Conservation (phyloP, 2,888 invertebrate genomes). For the Pachliopta kotzebuea region DNA sequence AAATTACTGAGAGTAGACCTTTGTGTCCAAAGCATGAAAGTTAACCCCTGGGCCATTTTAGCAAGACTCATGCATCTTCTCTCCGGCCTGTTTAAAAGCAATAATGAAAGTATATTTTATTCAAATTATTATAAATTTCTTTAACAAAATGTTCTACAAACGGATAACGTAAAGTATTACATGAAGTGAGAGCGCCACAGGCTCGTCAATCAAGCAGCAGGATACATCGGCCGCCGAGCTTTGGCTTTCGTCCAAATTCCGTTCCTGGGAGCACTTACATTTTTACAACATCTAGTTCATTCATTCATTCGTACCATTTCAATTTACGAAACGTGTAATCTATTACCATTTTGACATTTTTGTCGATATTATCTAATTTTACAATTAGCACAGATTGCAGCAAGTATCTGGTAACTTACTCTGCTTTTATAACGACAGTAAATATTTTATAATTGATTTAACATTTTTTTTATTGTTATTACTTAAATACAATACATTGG, state of each 20-base stretch:
- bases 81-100: no score
- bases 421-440: background rate
- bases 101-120: background rate
- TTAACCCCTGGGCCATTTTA: no score
- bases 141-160: constrained; percentile 2
- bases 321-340: constrained; percentile 16
- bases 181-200: constrained; percentile 3
- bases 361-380: background rate
- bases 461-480: no score
- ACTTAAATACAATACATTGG: no score
- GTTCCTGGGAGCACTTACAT: constrained; percentile 8
- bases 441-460: no score
- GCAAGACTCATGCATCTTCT: no score
- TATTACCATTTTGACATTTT: background rate
- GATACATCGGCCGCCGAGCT: constrained; percentile 2
- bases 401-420: background rate
- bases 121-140: background rate
- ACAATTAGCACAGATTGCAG: background rate
- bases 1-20: no score
- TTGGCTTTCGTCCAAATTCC: constrained; percentile 18
- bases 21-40: no score
- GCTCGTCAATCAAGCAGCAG: constrained; percentile 12
- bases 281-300: constrained; percentile 15
- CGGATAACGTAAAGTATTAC: constrained; percentile 4
- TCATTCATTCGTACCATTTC: constrained; percentile 29